These are phyloP conservation scores for Denticeps clupeoides DNA, from an alignment of 2,797 vertebrate species.

Conservation along the genomic window DNA sequence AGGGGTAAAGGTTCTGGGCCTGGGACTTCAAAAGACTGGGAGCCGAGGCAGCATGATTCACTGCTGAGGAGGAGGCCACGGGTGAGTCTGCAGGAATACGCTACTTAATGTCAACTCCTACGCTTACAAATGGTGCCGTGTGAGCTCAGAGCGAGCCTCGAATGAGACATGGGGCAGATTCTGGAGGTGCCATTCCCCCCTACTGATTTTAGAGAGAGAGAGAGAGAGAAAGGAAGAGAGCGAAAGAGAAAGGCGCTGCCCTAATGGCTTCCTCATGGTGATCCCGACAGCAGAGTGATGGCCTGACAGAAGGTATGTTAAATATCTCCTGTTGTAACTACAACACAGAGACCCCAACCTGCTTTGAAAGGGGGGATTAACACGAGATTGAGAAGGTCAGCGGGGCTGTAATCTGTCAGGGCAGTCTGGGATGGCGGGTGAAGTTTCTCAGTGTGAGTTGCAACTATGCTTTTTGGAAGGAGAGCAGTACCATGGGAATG, in stretches of 20 bases:
- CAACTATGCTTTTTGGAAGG: too few relatives aligned
- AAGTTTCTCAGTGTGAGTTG: background rate
- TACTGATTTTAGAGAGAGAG: too few relatives aligned
- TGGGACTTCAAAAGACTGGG: conserved; percentile 46
- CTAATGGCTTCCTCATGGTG: conserved; percentile 75
- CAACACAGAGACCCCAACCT: conserved; percentile 63
- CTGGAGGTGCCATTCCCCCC: conserved; percentile 18
- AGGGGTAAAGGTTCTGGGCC: conserved; percentile 22
- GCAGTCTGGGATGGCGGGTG: conserved; percentile 20
- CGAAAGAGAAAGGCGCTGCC: conserved; percentile 52
- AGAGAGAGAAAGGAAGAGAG: background rate
- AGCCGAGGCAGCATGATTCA: conserved; percentile 19
- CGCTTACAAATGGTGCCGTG: too few relatives aligned
- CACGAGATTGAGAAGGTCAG: conserved; percentile 57
- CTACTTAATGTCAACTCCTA: too few relatives aligned
- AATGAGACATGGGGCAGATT: conserved; percentile 14
- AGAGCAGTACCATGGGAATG: too few relatives aligned
- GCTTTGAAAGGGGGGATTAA: conserved; percentile 58
- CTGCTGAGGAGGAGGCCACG: too few relatives aligned
- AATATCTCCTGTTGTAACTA: conserved; percentile 62
- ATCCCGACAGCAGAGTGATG: conserved; percentile 58
- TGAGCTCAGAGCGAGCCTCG: too few relatives aligned
- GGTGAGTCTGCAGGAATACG: too few relatives aligned
- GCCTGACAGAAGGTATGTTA: conserved; percentile 81
- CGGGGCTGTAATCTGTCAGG: conserved; percentile 56